Conservation (phyloP, 1,140 invertebrate species). For the Vollenhovia emeryi region DNA sequence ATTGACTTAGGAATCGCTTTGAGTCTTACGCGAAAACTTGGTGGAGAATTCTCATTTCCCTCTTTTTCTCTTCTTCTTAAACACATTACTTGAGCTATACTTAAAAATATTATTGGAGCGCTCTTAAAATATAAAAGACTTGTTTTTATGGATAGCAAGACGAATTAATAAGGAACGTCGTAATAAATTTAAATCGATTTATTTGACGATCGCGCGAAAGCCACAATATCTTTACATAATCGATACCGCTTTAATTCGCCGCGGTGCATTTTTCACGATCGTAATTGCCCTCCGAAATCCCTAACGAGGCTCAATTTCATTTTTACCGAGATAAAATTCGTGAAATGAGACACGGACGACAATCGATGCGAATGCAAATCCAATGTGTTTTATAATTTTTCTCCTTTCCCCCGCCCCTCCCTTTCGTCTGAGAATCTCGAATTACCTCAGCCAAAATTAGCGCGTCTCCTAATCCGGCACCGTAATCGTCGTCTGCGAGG, state of each 20-base stretch:
- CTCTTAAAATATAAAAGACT: not conserved
- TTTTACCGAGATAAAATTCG: not conserved
- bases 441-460: slow-evolving; percentile 42
- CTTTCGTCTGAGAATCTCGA: not conserved
- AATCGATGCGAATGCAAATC: not conserved
- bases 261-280: not conserved
- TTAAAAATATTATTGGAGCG: not conserved
- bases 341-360: no score
- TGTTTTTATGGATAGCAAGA: not conserved
- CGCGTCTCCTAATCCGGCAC: not conserved
- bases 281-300: not conserved
- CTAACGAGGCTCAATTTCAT: not conserved
- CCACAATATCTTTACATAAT: not conserved
- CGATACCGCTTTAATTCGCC: not conserved
- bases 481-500: slow-evolving; percentile 7
- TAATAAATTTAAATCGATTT: not conserved
- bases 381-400: slow-evolving; percentile 4
- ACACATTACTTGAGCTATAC: not conserved
- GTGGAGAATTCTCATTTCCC: not conserved
- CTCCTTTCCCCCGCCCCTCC: no score
- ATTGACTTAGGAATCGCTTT: not conserved
- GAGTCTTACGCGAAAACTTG: not conserved
- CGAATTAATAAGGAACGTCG: not conserved
- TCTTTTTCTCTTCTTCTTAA: not conserved
- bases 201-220: not conserved